Base-by-base conservation (phyloP, 2,113 vertebrate species). In the Ophiodon elongatus region DNA sequence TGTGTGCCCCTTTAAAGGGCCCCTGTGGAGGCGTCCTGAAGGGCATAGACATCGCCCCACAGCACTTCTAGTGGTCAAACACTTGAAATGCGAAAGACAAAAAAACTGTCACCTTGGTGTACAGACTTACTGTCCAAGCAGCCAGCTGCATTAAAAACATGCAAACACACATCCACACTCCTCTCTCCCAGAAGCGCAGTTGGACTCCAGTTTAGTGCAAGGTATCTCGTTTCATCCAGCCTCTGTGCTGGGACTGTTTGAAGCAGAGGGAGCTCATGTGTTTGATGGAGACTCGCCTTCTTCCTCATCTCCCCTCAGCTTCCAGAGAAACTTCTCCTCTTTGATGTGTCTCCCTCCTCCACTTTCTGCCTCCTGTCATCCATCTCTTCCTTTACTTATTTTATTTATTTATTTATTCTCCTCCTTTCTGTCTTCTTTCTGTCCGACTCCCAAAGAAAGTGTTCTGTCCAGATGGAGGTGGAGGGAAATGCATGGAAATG, bases 251-350 rank as follows among this genome's bases (percentile, higher is more conserved):
- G 70, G 85, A 79, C 85, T 29, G 85, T 93, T 93, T 93, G 91
- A 93, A 93, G 87, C 85, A 79, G 80, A 90, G 85, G 77, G 85
- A 80, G 73, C 85, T 88, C 65, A 17, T 86, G 78, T 87, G 86
- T 94, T 95, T 93, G 85, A 93, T 95, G 90, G 81, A 91, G 87
- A 90, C 84, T 91, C 81, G 82, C 88, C 91, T 89, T 91, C 84
- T 92, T 86, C 91, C 83, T 89, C 92, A 79, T 89, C 89, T 89
- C 85, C 83, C 77, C 80, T 76, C 87, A 83, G 80, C 82, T 86
- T 87, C 86, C 80, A 87, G 54, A 85, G 52, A 89, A 91, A 83
- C 87, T 68, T 91, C 88, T 76, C 66, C 73, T 82, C 87, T 92
- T 94, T 91, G 85, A 93, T 95, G 87, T 85, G 21, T 83, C 63